These are phyloP conservation scores for Caenorhabditis tropicalis DNA, from an alignment of 1,140 invertebrate species.

Conservation along the genomic window DNA sequence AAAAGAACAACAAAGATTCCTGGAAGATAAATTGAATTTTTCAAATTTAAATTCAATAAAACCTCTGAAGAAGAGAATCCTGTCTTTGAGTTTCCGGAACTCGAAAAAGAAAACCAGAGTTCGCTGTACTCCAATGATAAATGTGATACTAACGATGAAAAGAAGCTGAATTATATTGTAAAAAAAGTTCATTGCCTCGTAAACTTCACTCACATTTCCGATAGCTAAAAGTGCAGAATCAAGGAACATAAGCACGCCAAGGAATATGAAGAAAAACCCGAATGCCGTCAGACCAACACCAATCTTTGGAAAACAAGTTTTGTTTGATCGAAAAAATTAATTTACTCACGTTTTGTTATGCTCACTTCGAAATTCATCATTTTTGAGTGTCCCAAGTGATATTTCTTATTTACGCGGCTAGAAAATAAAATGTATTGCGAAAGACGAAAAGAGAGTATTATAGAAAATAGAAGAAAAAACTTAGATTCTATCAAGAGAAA, in stretches of 20 bases:
- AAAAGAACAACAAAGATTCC: conserved; percentile 92
- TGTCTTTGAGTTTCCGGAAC: conserved; percentile 91
- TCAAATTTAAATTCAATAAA: not conserved
- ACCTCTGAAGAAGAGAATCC: conserved; percentile 85
- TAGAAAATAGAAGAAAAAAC: not conserved
- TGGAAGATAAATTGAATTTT: not conserved
- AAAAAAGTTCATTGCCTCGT: not conserved
- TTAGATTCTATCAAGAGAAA: no score
- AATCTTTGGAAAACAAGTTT: conserved; percentile 84
- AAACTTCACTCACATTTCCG: conserved; percentile 91
- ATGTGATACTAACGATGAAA: conserved; percentile 90
- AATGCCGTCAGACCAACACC: conserved; percentile 94
- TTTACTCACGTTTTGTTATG: conserved; percentile 66
- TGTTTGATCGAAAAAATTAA: not conserved
- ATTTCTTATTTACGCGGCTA: not conserved
- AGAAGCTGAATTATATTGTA: conserved; percentile 79
- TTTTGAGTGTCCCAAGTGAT: conserved; percentile 1
- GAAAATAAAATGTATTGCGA: not conserved
- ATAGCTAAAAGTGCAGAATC: conserved; percentile 97
- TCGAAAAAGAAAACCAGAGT: conserved; percentile 98
- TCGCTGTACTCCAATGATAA: conserved; percentile 92
- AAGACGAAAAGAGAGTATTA: not conserved
- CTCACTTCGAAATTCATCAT: conserved; percentile 70
- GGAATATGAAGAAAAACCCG: conserved; percentile 91
- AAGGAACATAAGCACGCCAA: conserved; percentile 92